Base-by-base conservation (phyloP, 2,113 vertebrate species). In the Oryzias curvinotus region DNA sequence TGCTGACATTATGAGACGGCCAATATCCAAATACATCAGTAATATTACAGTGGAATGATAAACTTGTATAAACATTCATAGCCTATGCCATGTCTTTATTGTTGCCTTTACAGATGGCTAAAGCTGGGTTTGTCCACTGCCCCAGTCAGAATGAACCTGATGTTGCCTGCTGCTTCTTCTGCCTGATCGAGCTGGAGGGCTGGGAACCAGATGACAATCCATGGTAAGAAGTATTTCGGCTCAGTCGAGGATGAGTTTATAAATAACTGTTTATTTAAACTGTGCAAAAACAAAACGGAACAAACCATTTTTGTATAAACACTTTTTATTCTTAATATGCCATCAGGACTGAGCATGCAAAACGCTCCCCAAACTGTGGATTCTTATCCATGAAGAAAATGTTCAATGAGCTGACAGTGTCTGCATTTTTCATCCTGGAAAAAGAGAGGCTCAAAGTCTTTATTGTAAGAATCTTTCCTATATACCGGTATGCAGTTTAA, bases 181-280 rank as follows among this genome's bases (percentile, higher is more conserved):
- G 94, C 81, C 84, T 96, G 68, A 87, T 90, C 6, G 94, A 93
- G 52, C 68, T 93, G 18, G 91, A 93, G 5, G 91, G 88, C 48
- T 95, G 93, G 93, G 91, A 96, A 54, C 91, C 91, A 3, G 81
- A 93, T 14, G 93, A 94, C 54, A 78, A 93, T 64, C 93, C 92
- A 6, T 76, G 90, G 93, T 93, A 73, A 83, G 68, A 54, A 60
- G 54, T 61, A 36, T 19, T 7, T 28, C 25, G n/a, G 0, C 5
- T 18, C 53, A 36, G 4, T 54, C 30, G 5, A 4, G 7, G 4
- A 12, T 23, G 18, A 14, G 5, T 42, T 21, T 18, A 18, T 19
- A n/a, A 19, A 10, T 18, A 1, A 48, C 1, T 4, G 5, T 18
- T 48, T 7, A 21, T 50, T 49, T 4, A 50, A 18, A 19, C 14